Evolutionary conservation across 2,113 vertebrate species (phyloP).

Genomic region (Chaetorhynchus papuensis): DNA sequence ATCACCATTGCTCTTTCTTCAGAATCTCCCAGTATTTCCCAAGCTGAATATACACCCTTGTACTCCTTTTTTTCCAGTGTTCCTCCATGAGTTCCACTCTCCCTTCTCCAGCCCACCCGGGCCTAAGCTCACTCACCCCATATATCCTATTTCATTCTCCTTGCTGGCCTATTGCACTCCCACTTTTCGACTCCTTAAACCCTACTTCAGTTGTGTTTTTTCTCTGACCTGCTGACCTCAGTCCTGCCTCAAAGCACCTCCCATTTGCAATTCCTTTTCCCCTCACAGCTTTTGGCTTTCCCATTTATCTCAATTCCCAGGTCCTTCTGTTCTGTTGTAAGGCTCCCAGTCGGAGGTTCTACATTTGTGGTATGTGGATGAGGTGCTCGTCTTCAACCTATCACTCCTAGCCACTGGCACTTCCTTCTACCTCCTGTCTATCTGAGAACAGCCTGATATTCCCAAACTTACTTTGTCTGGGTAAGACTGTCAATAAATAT

Average conservation of each 20-base stretch:
- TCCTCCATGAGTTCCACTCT: background rate
- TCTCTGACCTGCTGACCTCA: background rate
- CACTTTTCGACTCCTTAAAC: background rate
- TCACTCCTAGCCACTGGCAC: background rate
- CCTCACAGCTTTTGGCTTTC: background rate
- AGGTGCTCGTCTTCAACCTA: background rate
- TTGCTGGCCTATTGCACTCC: background rate
- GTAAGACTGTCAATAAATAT: background rate
- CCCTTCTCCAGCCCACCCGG: background rate
- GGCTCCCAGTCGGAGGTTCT: background rate
- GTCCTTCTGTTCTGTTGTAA: background rate
- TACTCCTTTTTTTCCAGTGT: background rate
- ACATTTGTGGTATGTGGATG: background rate
- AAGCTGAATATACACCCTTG: background rate
- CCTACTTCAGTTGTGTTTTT: background rate
- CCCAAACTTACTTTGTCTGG: background rate
- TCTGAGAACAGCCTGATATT: background rate
- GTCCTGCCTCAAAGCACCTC: background rate
- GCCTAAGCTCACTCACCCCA: background rate
- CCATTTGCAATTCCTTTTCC: background rate
- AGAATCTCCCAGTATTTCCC: background rate
- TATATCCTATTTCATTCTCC: background rate
- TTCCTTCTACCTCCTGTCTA: background rate
- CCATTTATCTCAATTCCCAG: background rate
- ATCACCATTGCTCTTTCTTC: background rate